phyloP scores from a whole-genome alignment of 2,797 vertebrate species.

The Hephaestus fuliginosus region DNA sequence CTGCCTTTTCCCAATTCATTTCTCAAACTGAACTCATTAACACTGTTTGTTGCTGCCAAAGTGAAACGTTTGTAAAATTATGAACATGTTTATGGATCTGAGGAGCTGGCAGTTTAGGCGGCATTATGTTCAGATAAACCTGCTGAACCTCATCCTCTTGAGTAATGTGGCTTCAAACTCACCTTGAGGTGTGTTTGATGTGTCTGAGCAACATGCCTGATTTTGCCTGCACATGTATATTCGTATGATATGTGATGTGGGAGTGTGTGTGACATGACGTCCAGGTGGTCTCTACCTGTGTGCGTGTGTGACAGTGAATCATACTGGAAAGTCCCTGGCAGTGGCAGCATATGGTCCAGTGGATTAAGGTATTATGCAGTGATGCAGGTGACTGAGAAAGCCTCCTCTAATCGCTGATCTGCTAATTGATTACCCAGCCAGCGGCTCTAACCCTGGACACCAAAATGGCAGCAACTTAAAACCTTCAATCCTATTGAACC shows the following conservation, averaged over 20 bases:
- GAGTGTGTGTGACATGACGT: background rate
- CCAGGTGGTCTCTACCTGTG: constrained; percentile 61
- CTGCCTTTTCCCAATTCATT: background rate
- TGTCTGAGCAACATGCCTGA: background rate
- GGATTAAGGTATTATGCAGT: constrained; percentile 91
- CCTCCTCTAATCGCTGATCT: constrained; percentile 84
- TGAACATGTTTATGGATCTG: constrained; percentile 6
- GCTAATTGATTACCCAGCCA: constrained; percentile 87
- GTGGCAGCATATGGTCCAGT: constrained; percentile 87
- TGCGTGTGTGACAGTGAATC: constrained; percentile 46
- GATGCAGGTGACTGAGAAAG: constrained; percentile 88
- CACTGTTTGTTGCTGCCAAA: background rate
- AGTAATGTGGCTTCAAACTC: background rate
- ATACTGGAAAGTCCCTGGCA: constrained; percentile 67
- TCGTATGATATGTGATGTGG: background rate
- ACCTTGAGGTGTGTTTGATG: background rate
- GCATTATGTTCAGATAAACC: background rate
- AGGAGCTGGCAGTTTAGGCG: background rate
- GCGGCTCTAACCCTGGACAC: constrained; percentile 69
- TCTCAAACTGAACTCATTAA: background rate
- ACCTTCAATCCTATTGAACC: constrained; percentile 83
- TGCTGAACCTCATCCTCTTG: background rate
- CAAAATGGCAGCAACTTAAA: constrained; percentile 85
- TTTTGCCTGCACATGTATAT: background rate
- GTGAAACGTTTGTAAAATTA: background rate